Evolutionary conservation across 2,113 vertebrate species (phyloP), one percentile per base, ranked within the genome.

Genomic region (Megaptera novaeangliae): DNA sequence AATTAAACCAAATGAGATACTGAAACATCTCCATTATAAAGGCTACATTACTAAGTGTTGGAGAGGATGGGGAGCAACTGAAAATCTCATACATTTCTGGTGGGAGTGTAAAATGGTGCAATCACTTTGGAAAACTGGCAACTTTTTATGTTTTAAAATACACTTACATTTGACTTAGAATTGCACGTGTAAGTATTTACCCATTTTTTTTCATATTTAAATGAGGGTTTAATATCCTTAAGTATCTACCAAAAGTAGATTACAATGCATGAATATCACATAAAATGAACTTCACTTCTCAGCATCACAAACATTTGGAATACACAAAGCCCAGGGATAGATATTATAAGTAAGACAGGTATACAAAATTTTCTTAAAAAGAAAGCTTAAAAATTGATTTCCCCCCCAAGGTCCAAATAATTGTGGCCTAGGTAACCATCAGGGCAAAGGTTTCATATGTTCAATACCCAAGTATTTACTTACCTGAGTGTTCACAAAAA

Each of bases 341-440:
- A 49, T 71, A 83, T 77, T 55, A 77, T n/a, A 91, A 88, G 77
- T 41, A 77, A 84, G 39, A 96, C 84, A 91, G 63, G 29, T 91
- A 97, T 52, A 93, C 86, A 96, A 88, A 85, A 17, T 95, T 81
- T 86, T 77, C 77, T 96, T 96, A n/a, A 75, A n/a, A 77, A 77
- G n/a, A 75, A n/a, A 31, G 12, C 82, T 72, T 49, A 55, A 95
- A 87, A 95, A 34, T 57, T 20, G 44, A 85, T 78, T 41, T 15
- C 2, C 20, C 4, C 6, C 20, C 41, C 23, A 20, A 88, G 93
- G 44, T 96, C 87, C 83, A 92, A 88, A 96, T 78, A 88, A 95
- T 8, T 12, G 23, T 89, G 49, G 68, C 87, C 66, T 93, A 46
- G 59, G 59, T 55, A 63, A 66, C 49, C 63, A 52, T 46, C 23